Evolutionary conservation across 2,888 invertebrate species (phyloP), one percentile per base, ranked within the genome.

Genomic region (Cephus sareptanus): DNA sequence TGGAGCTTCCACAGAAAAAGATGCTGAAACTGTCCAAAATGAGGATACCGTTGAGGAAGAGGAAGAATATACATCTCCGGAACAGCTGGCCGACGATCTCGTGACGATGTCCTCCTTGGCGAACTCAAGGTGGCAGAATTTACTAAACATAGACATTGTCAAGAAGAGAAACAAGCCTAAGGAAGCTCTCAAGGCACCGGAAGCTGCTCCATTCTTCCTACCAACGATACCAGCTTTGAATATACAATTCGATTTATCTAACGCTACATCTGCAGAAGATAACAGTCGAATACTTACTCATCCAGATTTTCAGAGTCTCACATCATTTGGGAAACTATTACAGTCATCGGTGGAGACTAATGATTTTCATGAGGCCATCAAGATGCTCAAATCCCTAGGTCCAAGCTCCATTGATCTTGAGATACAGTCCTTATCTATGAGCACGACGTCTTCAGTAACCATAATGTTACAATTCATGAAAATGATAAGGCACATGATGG

Each of bases 161-260:
- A 97, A 96, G 90, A 95, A 94, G 85, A 93, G 97, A 81, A 99
- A 99, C 91, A 98, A 97, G 89, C 98, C 99, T 0, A 97, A 95
- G 91, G 95, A 95, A 75, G 94, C 97, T 0, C 94, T 96, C 0
- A 97, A 97, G 87, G 94, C 94, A 2, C 96, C 97, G 0, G 97
- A 97, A 92, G 94, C 96, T 1, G 99, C 98, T 0, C 99, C 99
- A 0, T 99, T 99, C 93, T 99, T 99, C 90, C 92, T 99, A 76
- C 98, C 99, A 0, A 98, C 98, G 0, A 93, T 98, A 78, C 94
- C 97, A 0, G 96, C 97, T 1, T 92, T 98, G 31, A 95, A 96
- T 85, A 92, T 97, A 11, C 95, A 96, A 89, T 99, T 99, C 90
- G 97, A 96, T 89, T 90, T 96, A 3, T 92, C 93, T 4, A 92